Base-by-base conservation (phyloP, 2,113 vertebrate genomes). In the Sinocyclocheilus anophthalmus region DNA sequence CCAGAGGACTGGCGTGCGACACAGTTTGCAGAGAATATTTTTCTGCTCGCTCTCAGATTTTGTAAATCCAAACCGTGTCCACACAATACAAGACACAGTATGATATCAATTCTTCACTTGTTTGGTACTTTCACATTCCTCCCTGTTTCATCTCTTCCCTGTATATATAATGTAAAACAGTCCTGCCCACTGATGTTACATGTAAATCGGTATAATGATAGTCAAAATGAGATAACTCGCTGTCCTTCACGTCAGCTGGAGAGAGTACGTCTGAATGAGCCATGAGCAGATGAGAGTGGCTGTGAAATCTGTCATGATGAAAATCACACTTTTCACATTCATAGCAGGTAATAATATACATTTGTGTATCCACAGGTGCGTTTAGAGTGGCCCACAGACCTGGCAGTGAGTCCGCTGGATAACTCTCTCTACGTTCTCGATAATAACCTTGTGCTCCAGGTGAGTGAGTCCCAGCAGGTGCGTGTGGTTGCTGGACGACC, bases 361-460 rank as follows among this genome's bases (percentile, higher is more conserved):
- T 87, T 84, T 84, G 61, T 80, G 48, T 77, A n/a, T 86, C 16
- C 9, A 65, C 92, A 99, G 98, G 97, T 99, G 69, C 95, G 97
- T 30, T 94, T 99, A 85, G 98, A 99, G 91, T 99, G 97, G 97
- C 98, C 98, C 3, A 99, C 98, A 85, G 98, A 98, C 90, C 96
- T 99, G 80, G 95, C 97, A 0, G 94, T 99, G 89, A 99, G 97
- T 92, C 98, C 98, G 0, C 91, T 99, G 87, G 98, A 99, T 94
- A 98, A 99, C 88, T 99, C 98, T 0, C 94, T 99, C 53, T 99
- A 97, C 59, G 95, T 99, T 75, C 95, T 99, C 87, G 98, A 99
- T 95, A 99, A 98, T 94, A 99, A 99, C 92, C 98, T 99, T 2
- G 98, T 99, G 61, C 95, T 99, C 20, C 97, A 99, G 95, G 96